A percentile compares a stretch with the other conserved stretches of the same genome.
These are phyloP conservation scores for Penaeus monodon DNA, from an alignment of 2,888 invertebrate genomes.

Conservation along the genomic window DNA sequence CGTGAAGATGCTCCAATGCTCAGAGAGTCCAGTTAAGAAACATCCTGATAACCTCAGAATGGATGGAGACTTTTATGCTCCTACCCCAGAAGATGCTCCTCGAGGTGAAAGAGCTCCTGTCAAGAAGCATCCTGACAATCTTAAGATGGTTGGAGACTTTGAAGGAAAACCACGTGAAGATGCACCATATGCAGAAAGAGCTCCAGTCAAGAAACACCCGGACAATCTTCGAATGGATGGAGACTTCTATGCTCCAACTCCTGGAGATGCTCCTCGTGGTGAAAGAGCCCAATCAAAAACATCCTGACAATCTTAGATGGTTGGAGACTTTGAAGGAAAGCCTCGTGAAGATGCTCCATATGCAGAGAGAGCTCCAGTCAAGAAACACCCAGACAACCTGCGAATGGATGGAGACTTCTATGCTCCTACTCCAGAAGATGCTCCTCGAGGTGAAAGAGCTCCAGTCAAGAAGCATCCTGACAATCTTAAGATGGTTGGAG, in stretches of 20 bases:
- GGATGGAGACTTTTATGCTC: conserved; percentile 62
- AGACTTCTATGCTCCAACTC: conserved; percentile 40
- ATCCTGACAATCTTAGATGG: conserved; percentile 45
- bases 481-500: conserved; percentile 73
- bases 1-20: conserved; percentile 37
- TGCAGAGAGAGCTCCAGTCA: conserved; percentile 48
- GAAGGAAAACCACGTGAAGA: conserved; percentile 34
- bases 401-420: conserved; percentile 59
- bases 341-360: conserved; percentile 42
- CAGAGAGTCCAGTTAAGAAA: conserved; percentile 46
- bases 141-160: conserved; percentile 68
- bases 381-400: conserved; percentile 58
- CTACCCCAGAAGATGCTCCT: conserved; percentile 63
- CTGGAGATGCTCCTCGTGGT: conserved; percentile 63
- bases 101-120: conserved; percentile 67
- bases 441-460: conserved; percentile 72
- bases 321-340: conserved; percentile 53
- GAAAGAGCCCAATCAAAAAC: conserved; percentile 67
- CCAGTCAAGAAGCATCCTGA: conserved; percentile 75
- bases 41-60: conserved; percentile 57
- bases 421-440: conserved; percentile 37
- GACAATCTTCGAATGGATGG: conserved; percentile 64
- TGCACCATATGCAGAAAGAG: conserved; percentile 44
- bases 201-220: conserved; percentile 41
- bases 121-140: conserved; percentile 50